A percentile compares a stretch with the other conserved stretches of the same genome.
Conservation (phyloP, 2,113 vertebrate species). For the Salvator merianae region DNA sequence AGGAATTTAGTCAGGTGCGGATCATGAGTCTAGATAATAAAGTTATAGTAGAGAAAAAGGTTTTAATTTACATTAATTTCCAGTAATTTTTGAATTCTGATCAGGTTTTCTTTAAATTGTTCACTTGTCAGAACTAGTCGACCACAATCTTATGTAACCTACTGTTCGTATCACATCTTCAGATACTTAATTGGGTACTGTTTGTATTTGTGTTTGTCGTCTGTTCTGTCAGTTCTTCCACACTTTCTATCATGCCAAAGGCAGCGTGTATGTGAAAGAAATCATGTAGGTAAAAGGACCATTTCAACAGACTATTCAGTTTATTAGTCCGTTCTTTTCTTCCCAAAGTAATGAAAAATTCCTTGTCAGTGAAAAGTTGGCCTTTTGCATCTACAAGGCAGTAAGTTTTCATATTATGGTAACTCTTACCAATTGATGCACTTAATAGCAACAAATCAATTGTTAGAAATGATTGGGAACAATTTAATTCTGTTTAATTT, state of each 20-base stretch:
- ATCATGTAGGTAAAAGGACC: constrained; percentile 35
- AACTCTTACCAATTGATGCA: constrained; percentile 74
- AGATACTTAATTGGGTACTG: background rate
- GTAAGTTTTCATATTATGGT: constrained; percentile 69
- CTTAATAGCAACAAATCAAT: constrained; percentile 68
- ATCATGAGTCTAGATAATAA: background rate
- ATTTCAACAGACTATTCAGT: constrained; percentile 34
- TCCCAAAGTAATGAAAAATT: constrained; percentile 49
- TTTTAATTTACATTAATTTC: background rate
- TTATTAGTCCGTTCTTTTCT: constrained; percentile 36
- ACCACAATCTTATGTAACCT: background rate
- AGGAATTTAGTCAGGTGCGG: too few species aligned
- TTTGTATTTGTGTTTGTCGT: constrained; percentile 32
- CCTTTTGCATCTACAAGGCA: constrained; percentile 75
- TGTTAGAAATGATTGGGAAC: constrained; percentile 65
- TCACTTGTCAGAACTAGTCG: background rate
- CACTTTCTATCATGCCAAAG: constrained; percentile 28
- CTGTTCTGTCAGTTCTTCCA: constrained; percentile 26
- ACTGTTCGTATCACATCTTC: background rate
- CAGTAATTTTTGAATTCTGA: constrained; percentile 5
- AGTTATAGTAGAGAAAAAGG: background rate
- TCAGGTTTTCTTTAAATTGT: constrained; percentile 15
- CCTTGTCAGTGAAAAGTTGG: constrained; percentile 70
- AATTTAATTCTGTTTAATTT: constrained; percentile 81
- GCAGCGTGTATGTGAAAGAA: constrained; percentile 6